Evolutionary conservation across 2,888 invertebrate species (phyloP).

Genomic region (Drosophila trichaetosa): DNA sequence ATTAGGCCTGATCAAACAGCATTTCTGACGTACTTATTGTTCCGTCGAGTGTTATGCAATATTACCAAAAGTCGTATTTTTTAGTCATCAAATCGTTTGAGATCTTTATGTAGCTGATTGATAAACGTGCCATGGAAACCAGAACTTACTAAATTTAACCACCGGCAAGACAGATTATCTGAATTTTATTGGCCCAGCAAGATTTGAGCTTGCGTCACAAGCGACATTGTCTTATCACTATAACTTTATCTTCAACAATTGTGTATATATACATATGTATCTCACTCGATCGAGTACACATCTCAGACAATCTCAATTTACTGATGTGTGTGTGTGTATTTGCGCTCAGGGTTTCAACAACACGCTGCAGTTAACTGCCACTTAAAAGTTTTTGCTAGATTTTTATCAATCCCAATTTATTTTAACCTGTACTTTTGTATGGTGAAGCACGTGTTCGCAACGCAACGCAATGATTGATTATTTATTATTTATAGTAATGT

Average conservation of each 20-base stretch:
- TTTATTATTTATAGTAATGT: background rate
- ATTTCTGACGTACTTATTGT: constrained; percentile 16
- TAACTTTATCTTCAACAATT: constrained; percentile 26
- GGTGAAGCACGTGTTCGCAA: background rate
- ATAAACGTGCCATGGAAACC: constrained; percentile 20
- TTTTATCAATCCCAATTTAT: constrained; percentile 1
- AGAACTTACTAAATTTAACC: constrained; percentile 28
- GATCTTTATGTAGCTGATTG: constrained; percentile 7
- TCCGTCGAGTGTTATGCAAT: constrained; percentile 32
- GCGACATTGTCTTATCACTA: constrained; percentile 29
- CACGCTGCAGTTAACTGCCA: constrained; percentile 10
- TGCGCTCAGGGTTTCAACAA: constrained; percentile 16
- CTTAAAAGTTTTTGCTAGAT: background rate
- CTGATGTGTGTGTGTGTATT: background rate
- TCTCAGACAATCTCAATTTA: constrained; percentile 15
- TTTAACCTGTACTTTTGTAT: background rate
- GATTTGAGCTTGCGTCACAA: constrained; percentile 50
- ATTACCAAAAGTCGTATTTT: constrained; percentile 5
- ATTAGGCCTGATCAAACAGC: constrained; percentile 7
- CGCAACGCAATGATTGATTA: background rate
- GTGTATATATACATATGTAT: constrained; percentile 15
- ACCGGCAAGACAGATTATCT: constrained; percentile 34
- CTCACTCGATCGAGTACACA: constrained; percentile 40
- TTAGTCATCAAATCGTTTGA: constrained; percentile 8
- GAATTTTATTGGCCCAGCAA: constrained; percentile 8